Conservation (phyloP, 2,797 vertebrate genomes). For the Sebastes oblongus region DNA sequence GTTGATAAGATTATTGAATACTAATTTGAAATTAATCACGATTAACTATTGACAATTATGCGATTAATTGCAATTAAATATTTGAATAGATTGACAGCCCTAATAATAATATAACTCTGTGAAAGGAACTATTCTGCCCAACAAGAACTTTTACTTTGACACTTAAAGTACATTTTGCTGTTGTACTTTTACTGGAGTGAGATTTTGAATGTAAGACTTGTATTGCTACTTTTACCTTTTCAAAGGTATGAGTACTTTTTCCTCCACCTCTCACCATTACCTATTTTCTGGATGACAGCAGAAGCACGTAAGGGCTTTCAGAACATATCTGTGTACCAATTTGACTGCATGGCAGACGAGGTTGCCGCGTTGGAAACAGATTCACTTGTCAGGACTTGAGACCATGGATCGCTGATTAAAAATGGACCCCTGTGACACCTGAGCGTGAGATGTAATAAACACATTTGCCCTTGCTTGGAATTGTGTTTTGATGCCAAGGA, state of each 20-base stretch:
- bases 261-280: background rate
- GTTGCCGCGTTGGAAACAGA: slow-evolving; percentile 11
- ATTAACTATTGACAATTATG: too few relatives aligned
- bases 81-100: too few relatives aligned
- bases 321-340: background rate
- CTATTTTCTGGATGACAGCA: background rate
- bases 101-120: too few relatives aligned
- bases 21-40: too few relatives aligned
- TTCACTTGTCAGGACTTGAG: slow-evolving; percentile 45
- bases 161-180: too few relatives aligned
- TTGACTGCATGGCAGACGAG: background rate
- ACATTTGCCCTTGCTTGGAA: slow-evolving; percentile 60
- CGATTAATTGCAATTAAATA: too few relatives aligned
- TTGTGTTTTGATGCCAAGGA: slow-evolving; percentile 60
- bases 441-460: slow-evolving; percentile 55
- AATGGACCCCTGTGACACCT: slow-evolving; percentile 37
- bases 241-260: background rate
- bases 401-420: slow-evolving; percentile 58
- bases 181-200: background rate
- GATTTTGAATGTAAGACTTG: background rate
- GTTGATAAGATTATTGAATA: too few relatives aligned
- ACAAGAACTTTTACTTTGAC: too few relatives aligned
- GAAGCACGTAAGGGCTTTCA: background rate
- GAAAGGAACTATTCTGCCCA: too few relatives aligned
- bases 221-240: background rate